phyloP scores from a whole-genome alignment of 2,888 invertebrate species.

The Netelia inedita region DNA sequence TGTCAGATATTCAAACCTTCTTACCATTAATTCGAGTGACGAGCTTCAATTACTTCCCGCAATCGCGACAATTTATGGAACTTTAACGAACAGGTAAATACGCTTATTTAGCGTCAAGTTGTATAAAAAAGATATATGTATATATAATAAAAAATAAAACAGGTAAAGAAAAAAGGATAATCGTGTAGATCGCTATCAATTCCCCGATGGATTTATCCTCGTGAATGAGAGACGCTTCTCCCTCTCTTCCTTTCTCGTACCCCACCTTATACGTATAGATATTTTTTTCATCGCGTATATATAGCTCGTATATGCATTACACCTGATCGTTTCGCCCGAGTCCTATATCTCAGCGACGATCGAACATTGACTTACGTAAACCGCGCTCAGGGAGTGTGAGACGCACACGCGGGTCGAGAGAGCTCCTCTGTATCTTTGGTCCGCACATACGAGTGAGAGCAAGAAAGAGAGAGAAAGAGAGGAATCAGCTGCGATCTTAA shows the following conservation, averaged over 20 bases:
- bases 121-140: too few relatives aligned
- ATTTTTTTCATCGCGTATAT: neutral
- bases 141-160: neutral
- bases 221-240: too few relatives aligned
- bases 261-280: constrained; percentile 39
- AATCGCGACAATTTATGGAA: too few relatives aligned
- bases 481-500: constrained; percentile 68
- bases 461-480: constrained; percentile 2
- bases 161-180: constrained; percentile 6
- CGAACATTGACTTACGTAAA: constrained; percentile 72
- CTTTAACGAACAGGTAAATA: too few relatives aligned
- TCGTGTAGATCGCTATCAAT: neutral
- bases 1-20: too few relatives aligned
- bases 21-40: too few relatives aligned
- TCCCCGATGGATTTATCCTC: constrained; percentile 32
- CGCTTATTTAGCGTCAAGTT: too few relatives aligned
- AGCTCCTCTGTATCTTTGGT: constrained; percentile 60
- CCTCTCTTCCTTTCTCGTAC: constrained; percentile 27
- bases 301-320: constrained; percentile 15
- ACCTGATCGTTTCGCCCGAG: constrained; percentile 57
- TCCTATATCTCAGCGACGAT: constrained; percentile 61
- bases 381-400: constrained; percentile 39
- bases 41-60: too few relatives aligned
- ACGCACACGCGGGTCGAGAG: constrained; percentile 35
- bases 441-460: neutral